These are phyloP conservation scores for Syncerus caffer DNA, from an alignment of 2,797 vertebrate genomes.

Conservation along the genomic window DNA sequence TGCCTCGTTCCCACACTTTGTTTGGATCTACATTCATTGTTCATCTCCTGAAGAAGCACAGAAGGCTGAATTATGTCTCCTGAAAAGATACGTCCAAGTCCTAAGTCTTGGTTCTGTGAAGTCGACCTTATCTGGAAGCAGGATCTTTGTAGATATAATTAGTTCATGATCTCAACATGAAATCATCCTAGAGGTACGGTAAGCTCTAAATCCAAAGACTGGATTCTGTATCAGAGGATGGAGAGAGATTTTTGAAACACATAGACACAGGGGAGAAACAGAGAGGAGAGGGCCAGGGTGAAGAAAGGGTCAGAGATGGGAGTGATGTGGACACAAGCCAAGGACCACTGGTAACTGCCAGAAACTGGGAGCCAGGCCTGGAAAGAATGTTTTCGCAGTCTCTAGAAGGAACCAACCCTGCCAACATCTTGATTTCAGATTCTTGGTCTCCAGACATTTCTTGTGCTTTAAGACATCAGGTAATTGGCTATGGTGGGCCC, in stretches of 20 bases:
- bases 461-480: too few species aligned
- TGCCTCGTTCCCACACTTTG: background rate
- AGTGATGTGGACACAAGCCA: too few species aligned
- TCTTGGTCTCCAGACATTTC: background rate
- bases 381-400: fast-evolving
- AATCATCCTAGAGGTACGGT: too few species aligned
- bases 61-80: too few species aligned
- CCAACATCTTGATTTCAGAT: background rate
- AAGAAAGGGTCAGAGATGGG: background rate
- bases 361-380: background rate
- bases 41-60: background rate
- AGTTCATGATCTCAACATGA: background rate
- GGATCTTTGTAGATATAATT: background rate
- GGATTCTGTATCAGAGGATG: background rate
- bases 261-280: background rate
- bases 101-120: background rate
- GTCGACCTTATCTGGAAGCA: background rate
- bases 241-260: background rate
- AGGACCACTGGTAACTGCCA: too few species aligned
- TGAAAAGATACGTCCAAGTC: background rate
- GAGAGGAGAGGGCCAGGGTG: fast-evolving
- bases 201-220: background rate
- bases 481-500: background rate
- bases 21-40: background rate
- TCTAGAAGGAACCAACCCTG: background rate